Base-by-base conservation (phyloP, 1,140 invertebrate species). In the Scaptomyza graminum region DNA sequence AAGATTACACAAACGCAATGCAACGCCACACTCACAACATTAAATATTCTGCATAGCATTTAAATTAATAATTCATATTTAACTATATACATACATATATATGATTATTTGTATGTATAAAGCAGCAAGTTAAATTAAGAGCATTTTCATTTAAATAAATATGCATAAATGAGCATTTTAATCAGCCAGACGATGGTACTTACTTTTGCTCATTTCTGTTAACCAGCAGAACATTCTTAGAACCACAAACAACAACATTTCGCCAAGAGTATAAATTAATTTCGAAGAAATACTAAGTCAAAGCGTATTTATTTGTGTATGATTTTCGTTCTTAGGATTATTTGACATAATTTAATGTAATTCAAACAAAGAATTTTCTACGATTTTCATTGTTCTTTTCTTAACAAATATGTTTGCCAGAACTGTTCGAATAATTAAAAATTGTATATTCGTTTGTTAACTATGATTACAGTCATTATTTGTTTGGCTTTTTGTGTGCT, bases 101-200 rank as follows among this genome's bases (percentile, higher is more conserved):
- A n/a, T n/a, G n/a, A n/a, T n/a, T n/a, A 34, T 34, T 2, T 34
- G 8, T 34, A 9, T 34, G 31, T 34, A 11, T 34, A 7, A 73
- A 74, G 75, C 71, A 76, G 37, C 74, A 85, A 87, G 78, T 88
- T 88, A 88, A 89, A 88, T 77, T 74, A 87, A 88, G 73, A 76
- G 83, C 72, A 70, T 83, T 88, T 83, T 79, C 67, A 88, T 88
- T 88, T 88, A 79, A 88, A 88, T 88, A 88, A 88, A 82, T 82
- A 82, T 76, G 52, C 76, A 59, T 67, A 88, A 79, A 85, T 81
- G 64, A 13, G 41, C 64, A 62, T 31, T 37, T 76, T 83, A 74
- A 76, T 69, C 59, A 57, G 59, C 41, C 56, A 72, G 70, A 63
- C 43, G 15, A 50, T 67, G 46, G 37, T 49, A 43, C 15, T 39